Evolutionary conservation across 2,797 vertebrate genomes (phyloP).

Genomic region (Tangara arthus): DNA sequence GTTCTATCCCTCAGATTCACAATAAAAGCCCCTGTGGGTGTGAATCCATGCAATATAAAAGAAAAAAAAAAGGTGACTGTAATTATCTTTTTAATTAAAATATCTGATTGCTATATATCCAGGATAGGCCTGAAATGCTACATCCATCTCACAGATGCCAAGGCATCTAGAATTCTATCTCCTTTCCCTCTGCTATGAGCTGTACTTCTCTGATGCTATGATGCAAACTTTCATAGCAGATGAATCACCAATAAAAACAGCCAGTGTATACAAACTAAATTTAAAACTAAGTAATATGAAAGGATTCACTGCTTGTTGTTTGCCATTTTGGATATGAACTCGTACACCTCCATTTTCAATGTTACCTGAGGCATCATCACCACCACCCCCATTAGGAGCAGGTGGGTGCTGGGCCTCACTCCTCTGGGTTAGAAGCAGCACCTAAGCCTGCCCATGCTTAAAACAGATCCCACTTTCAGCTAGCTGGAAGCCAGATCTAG

Average conservation of each 20-base stretch:
- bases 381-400: fast-evolving
- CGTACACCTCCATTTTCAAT: background rate
- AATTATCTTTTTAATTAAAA: slow-evolving; percentile 26
- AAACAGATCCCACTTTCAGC: background rate
- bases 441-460: background rate
- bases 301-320: background rate
- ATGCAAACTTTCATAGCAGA: background rate
- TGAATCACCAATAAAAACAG: background rate
- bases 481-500: background rate
- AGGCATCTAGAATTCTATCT: background rate
- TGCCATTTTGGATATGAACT: background rate
- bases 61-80: background rate
- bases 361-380: background rate
- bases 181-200: background rate
- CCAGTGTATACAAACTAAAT: background rate
- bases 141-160: background rate
- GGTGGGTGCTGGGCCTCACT: background rate
- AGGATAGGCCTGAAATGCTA: background rate
- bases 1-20: background rate
- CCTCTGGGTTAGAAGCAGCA: background rate
- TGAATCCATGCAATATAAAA: background rate
- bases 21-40: background rate
- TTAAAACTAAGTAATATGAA: background rate
- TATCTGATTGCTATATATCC: background rate
- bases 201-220: background rate